Percentiles rank a stretch among this genome's conserved stretches.
phyloP scores from a whole-genome alignment of 2,797 vertebrate species.

The Carcharodon carcharias region DNA sequence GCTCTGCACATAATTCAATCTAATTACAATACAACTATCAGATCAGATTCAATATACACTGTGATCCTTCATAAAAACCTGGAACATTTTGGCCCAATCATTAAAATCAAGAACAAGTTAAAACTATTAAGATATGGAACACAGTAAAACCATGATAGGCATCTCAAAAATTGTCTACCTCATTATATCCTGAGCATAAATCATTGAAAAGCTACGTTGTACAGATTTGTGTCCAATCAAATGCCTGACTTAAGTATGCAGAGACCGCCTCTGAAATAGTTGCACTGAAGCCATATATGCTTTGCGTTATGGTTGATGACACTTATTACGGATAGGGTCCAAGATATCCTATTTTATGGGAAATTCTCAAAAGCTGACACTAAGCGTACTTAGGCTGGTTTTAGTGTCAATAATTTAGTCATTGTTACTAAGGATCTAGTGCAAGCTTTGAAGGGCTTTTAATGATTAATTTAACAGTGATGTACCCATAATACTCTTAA shows the following conservation, averaged over 20 bases:
- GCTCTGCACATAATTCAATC: background rate
- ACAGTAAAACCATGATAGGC: background rate
- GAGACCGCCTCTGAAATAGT: background rate
- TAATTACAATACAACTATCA: background rate
- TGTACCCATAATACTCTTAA: background rate
- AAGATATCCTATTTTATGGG: background rate
- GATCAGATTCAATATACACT: background rate
- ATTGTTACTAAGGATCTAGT: background rate
- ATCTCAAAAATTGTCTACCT: background rate
- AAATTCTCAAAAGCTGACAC: background rate
- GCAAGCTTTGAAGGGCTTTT: background rate
- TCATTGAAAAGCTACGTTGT: background rate
- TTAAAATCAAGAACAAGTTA: background rate
- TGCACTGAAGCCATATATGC: background rate
- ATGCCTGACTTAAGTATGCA: background rate
- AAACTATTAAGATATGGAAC: background rate
- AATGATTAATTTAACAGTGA: background rate
- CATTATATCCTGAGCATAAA: background rate
- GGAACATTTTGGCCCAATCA: background rate
- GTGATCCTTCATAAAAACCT: background rate
- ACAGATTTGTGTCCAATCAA: background rate
- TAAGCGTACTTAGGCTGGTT: background rate
- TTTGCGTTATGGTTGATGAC: background rate
- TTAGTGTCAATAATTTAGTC: background rate
- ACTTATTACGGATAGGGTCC: background rate